Evolutionary conservation across 1,140 invertebrate genomes (phyloP), one percentile per base, ranked within the genome.

Genomic region (Sinella curviseta): DNA sequence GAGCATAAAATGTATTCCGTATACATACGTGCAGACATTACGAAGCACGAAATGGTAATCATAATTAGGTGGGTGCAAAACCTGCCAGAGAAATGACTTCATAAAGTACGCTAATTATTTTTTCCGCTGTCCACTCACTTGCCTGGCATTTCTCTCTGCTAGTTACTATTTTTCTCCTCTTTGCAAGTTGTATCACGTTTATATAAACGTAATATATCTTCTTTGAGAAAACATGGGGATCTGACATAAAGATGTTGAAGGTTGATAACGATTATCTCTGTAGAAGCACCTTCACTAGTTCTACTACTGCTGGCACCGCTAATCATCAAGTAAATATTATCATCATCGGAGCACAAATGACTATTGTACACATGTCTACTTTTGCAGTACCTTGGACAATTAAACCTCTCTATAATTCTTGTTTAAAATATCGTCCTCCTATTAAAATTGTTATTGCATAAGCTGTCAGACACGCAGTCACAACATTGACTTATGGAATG

Each of bases 21-120:
- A 48, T 20, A 12, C 39, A 48, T 48, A 48, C 39, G 39, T 48
- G 39, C 39, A 48, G 20, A 48, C 39, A 48, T 8, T 12, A 48
- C 39, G 8, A 8, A 31, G 65, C 65, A 70, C 65, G 31, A 17
- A 30, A 31, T 31, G 31, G 24, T 70, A 70, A 70, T 33, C 65
- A 33, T 70, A 70, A 70, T 70, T 70, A 70, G 65, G 65, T 31
- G 65, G 57, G 65, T 70, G 65, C 65, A 70, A 70, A 70, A 70
- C n/a, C 30, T 70, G 65, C 65, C 65, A 70, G 65, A 31, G 65
- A 70, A 70, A 70, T 70, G 65, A 70, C 65, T 70, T 33, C 65
- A 70, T 70, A 70, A 70, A 70, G 31, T 70, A 70, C 65, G 31
- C 65, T 70, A 70, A 70, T 70, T 70, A 70, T 70, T 70, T 65